phyloP scores from a whole-genome alignment of 2,797 vertebrate genomes.

The Schizopygopsis pylzovi region DNA sequence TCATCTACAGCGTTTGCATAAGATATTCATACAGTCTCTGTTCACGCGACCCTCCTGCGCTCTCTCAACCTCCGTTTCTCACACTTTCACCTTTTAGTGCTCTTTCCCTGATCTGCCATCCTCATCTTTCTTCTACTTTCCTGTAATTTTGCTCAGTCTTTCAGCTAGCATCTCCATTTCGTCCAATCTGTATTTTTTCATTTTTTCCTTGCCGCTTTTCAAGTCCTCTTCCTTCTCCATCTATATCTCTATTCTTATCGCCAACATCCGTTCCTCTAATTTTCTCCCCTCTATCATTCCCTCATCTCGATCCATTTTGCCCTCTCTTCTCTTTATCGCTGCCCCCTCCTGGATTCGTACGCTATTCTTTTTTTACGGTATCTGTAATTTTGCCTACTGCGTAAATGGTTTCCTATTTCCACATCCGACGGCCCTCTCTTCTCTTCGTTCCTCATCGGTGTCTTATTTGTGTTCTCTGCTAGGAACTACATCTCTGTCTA shows the following conservation, averaged over 20 bases:
- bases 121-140: not conserved
- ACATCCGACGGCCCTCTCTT: slow-evolving; percentile 27
- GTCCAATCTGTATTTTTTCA: not conserved
- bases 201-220: not conserved
- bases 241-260: slow-evolving; percentile 13
- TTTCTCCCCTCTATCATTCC: slow-evolving; percentile 61
- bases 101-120: slow-evolving; percentile 10
- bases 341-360: slow-evolving; percentile 18
- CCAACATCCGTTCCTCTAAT: slow-evolving; percentile 24
- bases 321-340: slow-evolving; percentile 57
- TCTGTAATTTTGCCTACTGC: slow-evolving; percentile 7
- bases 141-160: not conserved
- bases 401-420: slow-evolving; percentile 46
- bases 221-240: slow-evolving; percentile 14
- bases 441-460: not conserved
- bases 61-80: not conserved
- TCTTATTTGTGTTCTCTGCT: slow-evolving; percentile 39
- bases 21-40: slow-evolving; percentile 77
- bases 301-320: slow-evolving; percentile 67
- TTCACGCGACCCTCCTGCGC: slow-evolving; percentile 33
- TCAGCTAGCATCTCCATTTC: not conserved
- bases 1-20: slow-evolving; percentile 72
- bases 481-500: slow-evolving; percentile 46
- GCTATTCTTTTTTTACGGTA: slow-evolving; percentile 27
- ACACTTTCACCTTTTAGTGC: not conserved